Conservation (phyloP, 2,113 vertebrate genomes). For the Engraulis encrasicolus region DNA sequence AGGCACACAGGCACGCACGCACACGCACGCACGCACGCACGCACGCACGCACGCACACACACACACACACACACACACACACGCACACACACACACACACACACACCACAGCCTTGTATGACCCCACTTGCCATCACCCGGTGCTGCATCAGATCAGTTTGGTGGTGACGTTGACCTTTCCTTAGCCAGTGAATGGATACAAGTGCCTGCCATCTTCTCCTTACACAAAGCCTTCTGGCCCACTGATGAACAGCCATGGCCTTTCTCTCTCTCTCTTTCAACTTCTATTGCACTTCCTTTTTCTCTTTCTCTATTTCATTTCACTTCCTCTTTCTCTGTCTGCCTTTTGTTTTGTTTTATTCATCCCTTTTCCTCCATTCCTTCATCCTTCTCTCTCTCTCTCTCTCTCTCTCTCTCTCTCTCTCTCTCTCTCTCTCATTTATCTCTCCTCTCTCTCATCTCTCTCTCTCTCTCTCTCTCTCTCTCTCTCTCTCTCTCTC, state of each 20-base stretch:
- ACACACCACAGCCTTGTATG: too few relatives aligned
- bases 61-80: too few relatives aligned
- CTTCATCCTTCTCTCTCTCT: not conserved
- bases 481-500: too few relatives aligned
- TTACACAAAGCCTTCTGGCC: constrained; percentile 24
- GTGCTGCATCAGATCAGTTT: not conserved
- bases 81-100: too few relatives aligned
- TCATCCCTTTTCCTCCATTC: not conserved
- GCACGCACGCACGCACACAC: too few relatives aligned
- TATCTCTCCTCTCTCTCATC: not conserved
- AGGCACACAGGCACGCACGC: too few relatives aligned
- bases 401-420: not conserved
- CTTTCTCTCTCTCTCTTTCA: not conserved
- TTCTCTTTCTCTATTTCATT: not conserved
- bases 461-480: not conserved
- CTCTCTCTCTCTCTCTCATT: not conserved
- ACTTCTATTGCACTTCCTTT: not conserved
- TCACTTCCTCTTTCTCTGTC: not conserved
- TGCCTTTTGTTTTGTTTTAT: too few relatives aligned
- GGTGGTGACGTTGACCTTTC: constrained; percentile 36
- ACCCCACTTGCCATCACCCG: too few relatives aligned
- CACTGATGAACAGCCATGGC: not conserved
- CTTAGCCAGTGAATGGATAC: not conserved
- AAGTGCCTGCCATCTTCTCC: constrained; percentile 24
- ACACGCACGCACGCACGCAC: too few relatives aligned